These are phyloP conservation scores for Sebastes nivosus DNA, from an alignment of 2,797 vertebrate species.

Conservation along the genomic window DNA sequence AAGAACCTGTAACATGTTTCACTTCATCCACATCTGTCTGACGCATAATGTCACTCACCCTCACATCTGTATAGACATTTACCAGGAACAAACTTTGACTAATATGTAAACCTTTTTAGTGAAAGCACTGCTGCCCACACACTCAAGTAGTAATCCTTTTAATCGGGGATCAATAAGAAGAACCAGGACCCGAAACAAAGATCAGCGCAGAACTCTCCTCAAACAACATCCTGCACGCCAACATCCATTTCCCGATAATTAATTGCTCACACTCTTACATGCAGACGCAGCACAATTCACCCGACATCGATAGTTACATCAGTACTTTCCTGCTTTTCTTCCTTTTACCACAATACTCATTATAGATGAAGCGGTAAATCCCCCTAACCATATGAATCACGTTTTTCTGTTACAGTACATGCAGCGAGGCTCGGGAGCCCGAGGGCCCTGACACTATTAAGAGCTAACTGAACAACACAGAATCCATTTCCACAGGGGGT, in stretches of 20 bases:
- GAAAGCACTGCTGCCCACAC: not conserved
- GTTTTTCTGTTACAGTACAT: slow-evolving; percentile 2
- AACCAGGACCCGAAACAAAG: slow-evolving; percentile 11
- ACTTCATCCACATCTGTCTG: not conserved
- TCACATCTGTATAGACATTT: not conserved
- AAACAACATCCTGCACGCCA: slow-evolving; percentile 3
- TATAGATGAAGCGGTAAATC: slow-evolving; percentile 13
- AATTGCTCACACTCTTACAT: slow-evolving; percentile 26
- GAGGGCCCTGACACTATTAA: not conserved
- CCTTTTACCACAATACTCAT: not conserved
- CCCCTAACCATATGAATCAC: not conserved
- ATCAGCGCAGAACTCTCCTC: slow-evolving; percentile 9
- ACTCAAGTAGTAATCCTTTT: slow-evolving; percentile 1
- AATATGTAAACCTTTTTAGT: not conserved
- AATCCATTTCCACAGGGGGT: slow-evolving; percentile 16
- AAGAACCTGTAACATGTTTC: not conserved
- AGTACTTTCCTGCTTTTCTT: slow-evolving; percentile 17
- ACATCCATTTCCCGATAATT: slow-evolving; percentile 50
- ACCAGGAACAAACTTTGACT: not conserved
- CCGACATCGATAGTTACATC: slow-evolving; percentile 20
- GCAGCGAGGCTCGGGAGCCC: not conserved
- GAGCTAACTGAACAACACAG: not conserved
- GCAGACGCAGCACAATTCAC: slow-evolving; percentile 24
- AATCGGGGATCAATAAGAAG: slow-evolving; percentile 30
- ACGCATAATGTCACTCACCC: not conserved